These are phyloP conservation scores for Tringa solitaria DNA, from an alignment of 2,113 vertebrate species.

Conservation along the genomic window DNA sequence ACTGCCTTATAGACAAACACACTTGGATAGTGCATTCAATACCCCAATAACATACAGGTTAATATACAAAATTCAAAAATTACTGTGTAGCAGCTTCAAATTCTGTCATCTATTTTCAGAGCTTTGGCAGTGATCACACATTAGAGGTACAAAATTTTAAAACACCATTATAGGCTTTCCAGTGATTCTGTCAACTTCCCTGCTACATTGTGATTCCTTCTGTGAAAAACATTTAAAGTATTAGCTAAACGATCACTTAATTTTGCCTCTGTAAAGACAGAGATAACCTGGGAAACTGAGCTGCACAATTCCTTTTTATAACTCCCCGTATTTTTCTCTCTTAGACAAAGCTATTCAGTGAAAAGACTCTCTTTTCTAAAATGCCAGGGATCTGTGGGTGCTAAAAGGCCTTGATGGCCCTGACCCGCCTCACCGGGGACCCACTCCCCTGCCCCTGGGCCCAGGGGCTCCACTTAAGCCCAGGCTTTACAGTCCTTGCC, in stretches of 20 bases:
- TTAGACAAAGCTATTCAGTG: neutral
- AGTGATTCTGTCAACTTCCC: neutral
- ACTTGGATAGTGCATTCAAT: neutral
- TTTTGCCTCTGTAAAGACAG: neutral
- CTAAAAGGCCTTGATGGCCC: neutral
- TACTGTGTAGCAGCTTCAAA: neutral
- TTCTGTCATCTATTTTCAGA: neutral
- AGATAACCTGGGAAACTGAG: neutral
- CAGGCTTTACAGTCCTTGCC: neutral
- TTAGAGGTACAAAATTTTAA: neutral
- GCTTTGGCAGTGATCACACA: neutral
- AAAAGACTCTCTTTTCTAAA: neutral
- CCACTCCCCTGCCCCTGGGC: neutral
- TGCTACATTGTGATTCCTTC: neutral
- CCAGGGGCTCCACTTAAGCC: neutral
- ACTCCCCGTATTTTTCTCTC: fast-evolving
- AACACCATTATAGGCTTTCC: neutral
- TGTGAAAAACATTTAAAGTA: neutral
- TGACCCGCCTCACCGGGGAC: fast-evolving
- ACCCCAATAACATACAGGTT: neutral
- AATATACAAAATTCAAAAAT: neutral
- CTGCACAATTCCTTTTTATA: neutral
- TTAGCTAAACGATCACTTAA: neutral
- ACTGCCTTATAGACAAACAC: neutral
- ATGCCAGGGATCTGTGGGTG: neutral